Base-by-base conservation (phyloP, 1,140 invertebrate species). In the Hylyphantes graminicola region DNA sequence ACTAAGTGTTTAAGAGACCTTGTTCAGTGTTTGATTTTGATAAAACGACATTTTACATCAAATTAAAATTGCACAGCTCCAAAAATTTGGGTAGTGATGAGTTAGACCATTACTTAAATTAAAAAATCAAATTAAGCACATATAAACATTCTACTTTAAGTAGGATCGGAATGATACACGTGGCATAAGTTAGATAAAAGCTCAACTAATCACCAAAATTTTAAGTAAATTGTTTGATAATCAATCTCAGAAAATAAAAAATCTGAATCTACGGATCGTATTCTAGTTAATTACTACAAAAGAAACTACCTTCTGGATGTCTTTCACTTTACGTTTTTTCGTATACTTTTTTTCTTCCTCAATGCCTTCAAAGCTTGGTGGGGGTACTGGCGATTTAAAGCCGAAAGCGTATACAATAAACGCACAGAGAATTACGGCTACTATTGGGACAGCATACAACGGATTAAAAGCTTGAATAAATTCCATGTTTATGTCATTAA, bases 371-470 rank as follows among this genome's bases (percentile, higher is more conserved):
- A 90, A 89, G 86, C 88, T 90, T 61, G 90, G 89, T 76, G 90
- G 90, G 79, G 89, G 89, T 55, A 87, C 88, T 65, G 90, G 88
- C 15, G 90, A 89, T 87, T 89, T 89, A 86, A 90, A 90, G 64
- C 90, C 90, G 86, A 90, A 90, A 50, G 89, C 88, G 88, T 89
- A 90, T 65, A 90, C 90, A 17, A 90, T 85, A 79, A 90, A 86
- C 50, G 89, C 89, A 87, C 89, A 90, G 1, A 90, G 75, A 67
- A 90, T 83, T 74, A 90, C 90, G 21, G 88, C 89, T 51, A 89
- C 86, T 48, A 90, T 89, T 48, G 90, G 90, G 17, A 90, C 68
- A 53, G 89, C 89, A 78, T 89, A 89, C 63, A 88, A 87, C 35
- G 88, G 88, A 85, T 88, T 89, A 48, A 89, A 88, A 55, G 89